Evolutionary conservation across 1,140 invertebrate genomes (phyloP).

Genomic region (Anastrepha obliqua): DNA sequence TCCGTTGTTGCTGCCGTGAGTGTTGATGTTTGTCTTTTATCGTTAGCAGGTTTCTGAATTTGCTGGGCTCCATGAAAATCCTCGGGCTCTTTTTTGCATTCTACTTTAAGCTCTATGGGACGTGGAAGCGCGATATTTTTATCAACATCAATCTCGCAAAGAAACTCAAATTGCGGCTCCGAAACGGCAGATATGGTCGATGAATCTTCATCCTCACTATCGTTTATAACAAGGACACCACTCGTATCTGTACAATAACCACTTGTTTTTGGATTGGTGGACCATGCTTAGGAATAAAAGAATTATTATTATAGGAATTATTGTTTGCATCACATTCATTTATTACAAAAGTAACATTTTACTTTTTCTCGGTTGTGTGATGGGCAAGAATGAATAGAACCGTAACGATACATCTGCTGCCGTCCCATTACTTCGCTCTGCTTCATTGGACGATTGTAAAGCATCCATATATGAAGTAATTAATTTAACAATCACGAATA

Average conservation of each 20-base stretch:
- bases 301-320: not conserved
- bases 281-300: not conserved
- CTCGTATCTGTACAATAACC: constrained; percentile 45
- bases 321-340: not conserved
- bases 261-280: constrained; percentile 11
- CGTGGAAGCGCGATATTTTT: constrained; percentile 17
- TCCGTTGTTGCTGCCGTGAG: not conserved
- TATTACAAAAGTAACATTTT: not conserved
- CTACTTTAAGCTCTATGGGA: constrained; percentile 25
- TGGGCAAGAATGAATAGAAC: constrained; percentile 30
- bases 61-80: not conserved
- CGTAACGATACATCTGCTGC: not conserved
- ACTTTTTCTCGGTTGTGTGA: constrained; percentile 14
- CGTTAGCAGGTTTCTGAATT: not conserved
- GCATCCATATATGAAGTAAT: not conserved
- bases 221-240: constrained; percentile 27
- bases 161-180: constrained; percentile 40
- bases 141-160: constrained; percentile 50
- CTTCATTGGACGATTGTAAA: not conserved
- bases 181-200: constrained; percentile 33
- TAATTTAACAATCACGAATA: not conserved
- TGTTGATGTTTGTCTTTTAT: not conserved
- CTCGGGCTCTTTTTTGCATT: constrained; percentile 18
- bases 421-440: not conserved
- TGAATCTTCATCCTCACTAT: constrained; percentile 47